Conservation (phyloP, 2,888 invertebrate genomes). For the Drosophila gaucha region DNA sequence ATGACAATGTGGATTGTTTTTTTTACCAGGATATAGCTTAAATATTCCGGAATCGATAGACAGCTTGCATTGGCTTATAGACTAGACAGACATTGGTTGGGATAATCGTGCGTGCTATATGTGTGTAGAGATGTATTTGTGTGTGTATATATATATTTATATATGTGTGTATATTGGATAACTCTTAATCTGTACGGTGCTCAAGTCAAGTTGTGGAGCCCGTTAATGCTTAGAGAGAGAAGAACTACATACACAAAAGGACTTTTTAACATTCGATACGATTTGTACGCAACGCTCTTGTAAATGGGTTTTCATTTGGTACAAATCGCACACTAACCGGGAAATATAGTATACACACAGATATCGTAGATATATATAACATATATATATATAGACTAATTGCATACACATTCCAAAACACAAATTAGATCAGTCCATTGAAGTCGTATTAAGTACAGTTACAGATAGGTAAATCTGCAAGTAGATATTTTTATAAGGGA, state of each 20-base stretch:
- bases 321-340: conserved; percentile 51
- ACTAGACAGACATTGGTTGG: conserved; percentile 45
- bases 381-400: conserved; percentile 37
- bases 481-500: conserved; percentile 29
- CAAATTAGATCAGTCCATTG: conserved; percentile 52
- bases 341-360: conserved; percentile 45
- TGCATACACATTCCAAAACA: conserved; percentile 74
- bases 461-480: conserved; percentile 42
- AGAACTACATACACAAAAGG: conserved; percentile 43
- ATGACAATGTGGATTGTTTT: conserved; percentile 14
- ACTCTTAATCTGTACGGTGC: conserved; percentile 53
- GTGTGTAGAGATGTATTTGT: conserved; percentile 5
- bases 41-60: conserved; percentile 80
- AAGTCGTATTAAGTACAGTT: conserved; percentile 65
- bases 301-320: conserved; percentile 48
- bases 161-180: conserved; percentile 1
- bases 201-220: conserved; percentile 55
- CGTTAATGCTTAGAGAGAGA: conserved; percentile 42
- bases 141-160: conserved; percentile 12
- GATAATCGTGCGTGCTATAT: conserved; percentile 44
- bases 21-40: conserved; percentile 59
- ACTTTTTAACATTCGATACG: conserved; percentile 21
- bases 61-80: conserved; percentile 49
- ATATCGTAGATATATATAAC: conserved; percentile 37
- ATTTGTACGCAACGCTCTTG: conserved; percentile 52